These are phyloP conservation scores for Buathra laborator DNA, from an alignment of 2,888 invertebrate genomes.

Conservation along the genomic window DNA sequence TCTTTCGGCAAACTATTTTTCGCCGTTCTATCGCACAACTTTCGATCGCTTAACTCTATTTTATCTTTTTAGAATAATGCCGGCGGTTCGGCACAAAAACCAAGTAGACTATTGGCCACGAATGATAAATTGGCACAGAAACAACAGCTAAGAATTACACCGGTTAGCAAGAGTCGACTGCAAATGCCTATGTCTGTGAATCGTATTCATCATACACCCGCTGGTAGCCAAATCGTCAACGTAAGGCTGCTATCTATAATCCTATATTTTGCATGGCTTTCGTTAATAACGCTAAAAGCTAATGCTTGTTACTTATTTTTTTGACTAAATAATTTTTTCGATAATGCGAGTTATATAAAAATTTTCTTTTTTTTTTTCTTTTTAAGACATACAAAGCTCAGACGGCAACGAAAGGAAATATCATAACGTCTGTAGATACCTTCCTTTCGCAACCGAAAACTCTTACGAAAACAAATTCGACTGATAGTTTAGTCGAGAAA, in stretches of 20 bases:
- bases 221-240: slow-evolving; percentile 68
- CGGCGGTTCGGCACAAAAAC: slow-evolving; percentile 69
- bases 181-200: slow-evolving; percentile 77
- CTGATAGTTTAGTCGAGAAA: slow-evolving; percentile 82
- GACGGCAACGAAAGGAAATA: slow-evolving; percentile 80
- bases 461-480: slow-evolving; percentile 75
- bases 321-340: not conserved
- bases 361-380: not conserved
- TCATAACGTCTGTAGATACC: slow-evolving; percentile 78
- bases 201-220: slow-evolving; percentile 79
- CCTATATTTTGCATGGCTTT: slow-evolving; percentile 19
- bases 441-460: slow-evolving; percentile 80
- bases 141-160: slow-evolving; percentile 77
- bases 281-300: slow-evolving; percentile 3
- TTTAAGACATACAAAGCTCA: slow-evolving; percentile 80
- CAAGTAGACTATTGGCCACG: slow-evolving; percentile 60
- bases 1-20: not conserved
- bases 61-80: slow-evolving; percentile 77
- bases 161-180: slow-evolving; percentile 77
- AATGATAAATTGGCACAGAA: slow-evolving; percentile 73
- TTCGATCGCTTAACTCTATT: slow-evolving; percentile 23
- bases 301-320: not conserved
- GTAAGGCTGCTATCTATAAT: slow-evolving; percentile 49
- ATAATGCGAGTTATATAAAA: not conserved
- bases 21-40: slow-evolving; percentile 27